phyloP scores from a whole-genome alignment of 2,113 vertebrate species.

The Parus major region DNA sequence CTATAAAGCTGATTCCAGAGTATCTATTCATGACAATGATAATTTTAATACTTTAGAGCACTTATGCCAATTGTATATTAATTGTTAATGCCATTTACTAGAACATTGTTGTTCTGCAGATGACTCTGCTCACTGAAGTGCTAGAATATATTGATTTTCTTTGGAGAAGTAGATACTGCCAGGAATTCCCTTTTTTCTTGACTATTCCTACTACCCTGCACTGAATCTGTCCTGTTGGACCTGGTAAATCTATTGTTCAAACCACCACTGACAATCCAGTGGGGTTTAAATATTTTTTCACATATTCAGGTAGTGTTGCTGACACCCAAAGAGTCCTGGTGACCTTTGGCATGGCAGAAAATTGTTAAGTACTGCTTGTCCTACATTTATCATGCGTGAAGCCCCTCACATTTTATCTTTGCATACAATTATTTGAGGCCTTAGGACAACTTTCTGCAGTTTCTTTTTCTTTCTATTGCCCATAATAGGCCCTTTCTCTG shows the following conservation, averaged over 20 bases:
- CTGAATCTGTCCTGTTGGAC: not conserved
- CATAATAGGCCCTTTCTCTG: not conserved
- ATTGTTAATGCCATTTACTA: slow-evolving; percentile 42
- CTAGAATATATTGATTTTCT: not conserved
- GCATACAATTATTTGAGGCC: not conserved
- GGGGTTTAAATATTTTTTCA: not conserved
- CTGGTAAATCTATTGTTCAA: not conserved
- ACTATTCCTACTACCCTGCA: not conserved
- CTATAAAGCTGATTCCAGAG: slow-evolving; percentile 34
- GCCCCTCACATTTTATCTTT: not conserved
- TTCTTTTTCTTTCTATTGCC: not conserved
- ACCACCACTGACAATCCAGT: not conserved
- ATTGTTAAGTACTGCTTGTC: not conserved
- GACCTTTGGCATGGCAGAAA: not conserved
- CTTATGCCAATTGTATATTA: slow-evolving; percentile 15
- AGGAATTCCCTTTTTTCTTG: not conserved
- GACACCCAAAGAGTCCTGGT: not conserved
- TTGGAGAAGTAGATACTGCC: not conserved
- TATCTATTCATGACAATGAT: slow-evolving; percentile 26
- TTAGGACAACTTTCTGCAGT: not conserved
- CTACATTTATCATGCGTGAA: not conserved
- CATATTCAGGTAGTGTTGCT: not conserved
- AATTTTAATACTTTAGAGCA: slow-evolving; percentile 24
- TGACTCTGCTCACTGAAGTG: not conserved
- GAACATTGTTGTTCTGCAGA: not conserved